Percentiles rank a stretch among this genome's conserved stretches.
phyloP scores from a whole-genome alignment of 2,113 vertebrate genomes.

The Corythoichthys haematopterus region DNA sequence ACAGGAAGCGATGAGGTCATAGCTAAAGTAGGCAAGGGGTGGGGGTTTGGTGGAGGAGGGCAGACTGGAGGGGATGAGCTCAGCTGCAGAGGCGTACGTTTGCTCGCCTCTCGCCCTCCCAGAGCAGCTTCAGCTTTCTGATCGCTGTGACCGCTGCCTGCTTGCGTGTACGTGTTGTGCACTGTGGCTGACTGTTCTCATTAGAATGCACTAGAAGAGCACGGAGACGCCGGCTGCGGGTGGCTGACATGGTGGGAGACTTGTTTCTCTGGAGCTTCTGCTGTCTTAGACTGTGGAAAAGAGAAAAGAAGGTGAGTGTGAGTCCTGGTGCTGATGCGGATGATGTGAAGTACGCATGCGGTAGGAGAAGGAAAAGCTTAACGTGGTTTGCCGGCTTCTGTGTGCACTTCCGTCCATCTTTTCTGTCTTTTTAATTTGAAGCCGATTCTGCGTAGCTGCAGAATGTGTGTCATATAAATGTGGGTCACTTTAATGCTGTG shows the following conservation, averaged over 20 bases:
- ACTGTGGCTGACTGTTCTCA: slow-evolving; percentile 48
- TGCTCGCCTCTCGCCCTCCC: slow-evolving; percentile 4
- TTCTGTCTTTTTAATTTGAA: slow-evolving; percentile 9
- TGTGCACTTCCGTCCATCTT: slow-evolving; percentile 1
- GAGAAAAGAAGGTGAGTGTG: slow-evolving; percentile 74
- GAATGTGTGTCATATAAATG: slow-evolving; percentile 30
- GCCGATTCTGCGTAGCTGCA: not conserved
- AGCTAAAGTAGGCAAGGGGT: slow-evolving; percentile 31
- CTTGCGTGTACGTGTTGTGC: slow-evolving; percentile 27
- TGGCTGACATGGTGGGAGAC: slow-evolving; percentile 71
- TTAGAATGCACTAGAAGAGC: slow-evolving; percentile 61
- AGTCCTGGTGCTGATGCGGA: slow-evolving; percentile 17
- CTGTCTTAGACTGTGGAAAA: slow-evolving; percentile 74
- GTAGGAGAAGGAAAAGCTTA: slow-evolving; percentile 18
- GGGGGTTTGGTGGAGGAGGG: slow-evolving; percentile 22
- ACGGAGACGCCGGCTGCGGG: slow-evolving; percentile 29
- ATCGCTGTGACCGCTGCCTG: slow-evolving; percentile 25
- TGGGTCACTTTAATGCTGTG: slow-evolving; percentile 25
- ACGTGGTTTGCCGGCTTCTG: slow-evolving; percentile 22
- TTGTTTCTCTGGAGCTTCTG: slow-evolving; percentile 75
- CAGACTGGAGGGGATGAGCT: slow-evolving; percentile 68
- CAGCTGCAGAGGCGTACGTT: slow-evolving; percentile 63
- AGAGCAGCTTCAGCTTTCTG: slow-evolving; percentile 28
- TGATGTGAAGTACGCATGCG: slow-evolving; percentile 9
- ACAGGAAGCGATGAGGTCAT: slow-evolving; percentile 72